Evolutionary conservation across 2,888 invertebrate genomes (phyloP), one percentile per base, ranked within the genome.

Genomic region (Marronus borbonicus): DNA sequence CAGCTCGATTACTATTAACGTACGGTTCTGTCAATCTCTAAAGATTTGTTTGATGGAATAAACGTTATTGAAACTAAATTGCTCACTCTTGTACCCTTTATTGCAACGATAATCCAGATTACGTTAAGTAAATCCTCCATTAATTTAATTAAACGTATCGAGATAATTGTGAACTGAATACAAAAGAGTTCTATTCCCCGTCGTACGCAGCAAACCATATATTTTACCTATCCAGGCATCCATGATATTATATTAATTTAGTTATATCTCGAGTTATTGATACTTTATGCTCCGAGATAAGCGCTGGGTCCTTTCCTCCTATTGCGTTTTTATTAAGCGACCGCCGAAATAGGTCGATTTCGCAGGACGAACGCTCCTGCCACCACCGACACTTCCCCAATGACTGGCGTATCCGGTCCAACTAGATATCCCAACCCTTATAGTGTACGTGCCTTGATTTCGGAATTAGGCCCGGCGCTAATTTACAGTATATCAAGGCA

Each of bases 371-470:
- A 24, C 55, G 1, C 55, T 20, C 17, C 20, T 1, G 4, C 55
- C 52, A 5, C 62, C 52, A 55, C 79, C 81, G 50, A 36, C 4
- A 36, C 31, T 36, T 36, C 31, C 79, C 78, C 77, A 68, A 81
- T 82, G 84, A 84, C 84, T 83, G 83, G 83, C 84, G 83, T 83
- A 84, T 85, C 84, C 84, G 83, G 82, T 80, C 82, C 81, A 78
- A 83, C 83, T 84, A 84, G 84, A 85, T 85, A 85, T 84, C 83
- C 82, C 83, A 83, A 83, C 84, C 85, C 84, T 84, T 82, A 83
- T 82, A 81, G 83, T 74, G 78, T 81, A 86, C 86, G 86, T 86
- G 86, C 84, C 82, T 81, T 78, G 85, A 81, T 84, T 86, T 78
- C 83, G 80, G 81, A 84, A 84, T 81, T 82, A 82, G 83, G 82